Base-by-base conservation (phyloP, 2,888 invertebrate species). In the Hirudinaria manillensis region DNA sequence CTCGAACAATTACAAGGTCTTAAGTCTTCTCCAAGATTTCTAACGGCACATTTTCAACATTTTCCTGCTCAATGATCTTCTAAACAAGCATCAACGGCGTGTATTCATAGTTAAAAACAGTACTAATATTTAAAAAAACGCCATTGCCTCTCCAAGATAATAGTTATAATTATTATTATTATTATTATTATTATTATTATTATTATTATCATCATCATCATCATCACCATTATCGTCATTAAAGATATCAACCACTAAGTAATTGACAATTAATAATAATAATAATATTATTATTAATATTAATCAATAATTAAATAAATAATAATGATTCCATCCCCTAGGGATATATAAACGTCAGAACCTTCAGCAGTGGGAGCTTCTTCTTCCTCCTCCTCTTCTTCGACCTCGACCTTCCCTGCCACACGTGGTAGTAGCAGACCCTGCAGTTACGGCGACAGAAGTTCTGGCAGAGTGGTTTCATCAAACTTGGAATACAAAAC, bases 141-240 rank as follows among this genome's bases (percentile, higher is more conserved):
- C n/a, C n/a, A n/a, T n/a, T n/a, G n/a, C n/a, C n/a, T 51, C 45
- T 27, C 13, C 45, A 72, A 16, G 29, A 72, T 51, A 32, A 56
- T 51, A 32, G 56, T 19, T 56, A 61, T 51, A 32, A 27, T 13
- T 56, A 72, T 51, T 56, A 72, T 51, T 56, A 72, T 51, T 56
- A 72, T 51, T 56, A 72, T 51, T 56, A 72, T 51, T 56, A 72
- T 51, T 56, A 72, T 51, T 56, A 72, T 16, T 56, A 72, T 16
- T 56, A 72, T 16, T 56, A 72, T 16, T 56, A 72, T 16, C 32
- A 72, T 16, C 45, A 72, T 6, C 45, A 71, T 7, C 34, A 51
- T 7, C 34, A 71, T 7, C 34, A 71, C 10, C 13, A 71, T 36
- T 51, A 65, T 27, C 27, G 24, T 65, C 53, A 53, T 53, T 19